Evolutionary conservation across 2,888 invertebrate species (phyloP).

Genomic region (Latrodectus elegans): DNA sequence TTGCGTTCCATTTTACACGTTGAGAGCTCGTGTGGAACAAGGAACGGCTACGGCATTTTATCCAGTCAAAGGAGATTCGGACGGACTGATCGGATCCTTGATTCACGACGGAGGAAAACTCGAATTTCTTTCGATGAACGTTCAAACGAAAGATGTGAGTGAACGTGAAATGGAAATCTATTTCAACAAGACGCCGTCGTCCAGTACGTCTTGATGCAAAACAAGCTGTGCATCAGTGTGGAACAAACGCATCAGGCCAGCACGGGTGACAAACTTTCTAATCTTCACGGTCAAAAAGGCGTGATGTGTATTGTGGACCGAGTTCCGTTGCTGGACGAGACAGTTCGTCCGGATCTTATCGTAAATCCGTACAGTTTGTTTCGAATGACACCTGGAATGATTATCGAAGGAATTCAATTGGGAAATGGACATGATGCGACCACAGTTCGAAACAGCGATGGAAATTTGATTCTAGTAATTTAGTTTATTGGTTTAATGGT

Average conservation of each 20-base stretch:
- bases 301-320: neutral
- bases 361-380: constrained; percentile 5
- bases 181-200: constrained; percentile 9
- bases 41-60: neutral
- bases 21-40: neutral
- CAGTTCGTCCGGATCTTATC: neutral
- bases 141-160: neutral
- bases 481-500: too few species aligned
- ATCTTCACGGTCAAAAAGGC: constrained; percentile 26
- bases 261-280: too few species aligned
- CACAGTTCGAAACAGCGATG: neutral
- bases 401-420: neutral
- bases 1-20: constrained; percentile 18
- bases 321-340: neutral
- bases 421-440: neutral
- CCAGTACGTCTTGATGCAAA: neutral
- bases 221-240: constrained; percentile 2
- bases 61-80: neutral
- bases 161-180: neutral
- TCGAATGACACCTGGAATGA: too few species aligned
- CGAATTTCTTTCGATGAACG: constrained; percentile 6
- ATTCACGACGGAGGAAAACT: constrained; percentile 9
- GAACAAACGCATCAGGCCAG: neutral
- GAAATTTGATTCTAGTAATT: neutral
- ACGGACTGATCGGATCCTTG: constrained; percentile 15